phyloP scores from a whole-genome alignment of 1,140 invertebrate species.

The Diplogasteroides magnus region DNA sequence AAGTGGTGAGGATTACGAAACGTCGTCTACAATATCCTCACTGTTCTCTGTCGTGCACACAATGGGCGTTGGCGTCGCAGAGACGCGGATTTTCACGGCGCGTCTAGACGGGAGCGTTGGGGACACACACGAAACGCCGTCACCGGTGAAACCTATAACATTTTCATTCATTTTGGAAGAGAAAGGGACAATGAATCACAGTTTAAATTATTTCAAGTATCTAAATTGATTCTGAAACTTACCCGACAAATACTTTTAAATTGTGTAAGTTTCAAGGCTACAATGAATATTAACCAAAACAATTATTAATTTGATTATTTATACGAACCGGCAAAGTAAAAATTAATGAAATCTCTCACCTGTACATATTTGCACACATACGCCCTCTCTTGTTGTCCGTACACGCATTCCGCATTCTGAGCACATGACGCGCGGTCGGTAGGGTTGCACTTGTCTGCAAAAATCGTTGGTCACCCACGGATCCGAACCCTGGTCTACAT shows the following conservation, averaged over 20 bases:
- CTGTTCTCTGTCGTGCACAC: slow-evolving; percentile 63
- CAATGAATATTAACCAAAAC: too few species aligned
- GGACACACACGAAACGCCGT: slow-evolving; percentile 67
- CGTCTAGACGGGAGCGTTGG: slow-evolving; percentile 34
- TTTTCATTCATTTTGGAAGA: not conserved
- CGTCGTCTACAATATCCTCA: too few species aligned
- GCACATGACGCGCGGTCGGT: slow-evolving; percentile 21
- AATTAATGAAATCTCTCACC: too few species aligned
- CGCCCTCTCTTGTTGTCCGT: slow-evolving; percentile 34
- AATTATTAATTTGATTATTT: too few species aligned
- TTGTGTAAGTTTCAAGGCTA: too few species aligned
- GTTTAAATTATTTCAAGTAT: too few species aligned
- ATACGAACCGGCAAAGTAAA: too few species aligned
- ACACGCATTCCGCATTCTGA: slow-evolving; percentile 35
- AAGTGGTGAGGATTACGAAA: too few species aligned
- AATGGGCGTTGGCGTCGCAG: slow-evolving; percentile 63
- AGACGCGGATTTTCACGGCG: slow-evolving; percentile 54
- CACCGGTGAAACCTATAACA: slow-evolving; percentile 64
- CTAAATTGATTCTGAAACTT: too few species aligned
- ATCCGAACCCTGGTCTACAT: not conserved
- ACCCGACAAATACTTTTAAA: not conserved
- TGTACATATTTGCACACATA: slow-evolving; percentile 55
- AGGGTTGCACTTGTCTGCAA: slow-evolving; percentile 35
- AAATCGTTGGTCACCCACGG: too few species aligned
- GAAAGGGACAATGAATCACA: not conserved